phyloP scores from a whole-genome alignment of 2,797 vertebrate genomes.

The Poecilia gillii region DNA sequence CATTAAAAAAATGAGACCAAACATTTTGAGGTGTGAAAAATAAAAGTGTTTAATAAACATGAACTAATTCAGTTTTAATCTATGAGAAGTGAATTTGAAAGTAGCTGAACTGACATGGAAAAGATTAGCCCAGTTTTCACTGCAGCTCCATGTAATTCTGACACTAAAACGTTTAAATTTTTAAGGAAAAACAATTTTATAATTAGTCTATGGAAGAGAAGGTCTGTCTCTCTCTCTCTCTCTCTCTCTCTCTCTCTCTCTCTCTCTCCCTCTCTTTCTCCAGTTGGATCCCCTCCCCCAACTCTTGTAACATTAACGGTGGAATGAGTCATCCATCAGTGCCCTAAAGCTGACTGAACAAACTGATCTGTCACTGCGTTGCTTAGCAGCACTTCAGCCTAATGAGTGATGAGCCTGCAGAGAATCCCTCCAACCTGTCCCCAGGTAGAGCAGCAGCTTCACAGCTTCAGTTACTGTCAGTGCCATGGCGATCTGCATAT shows the following conservation, averaged over 20 bases:
- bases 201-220: not conserved
- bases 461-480: constrained; percentile 35
- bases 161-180: not conserved
- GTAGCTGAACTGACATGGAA: not conserved
- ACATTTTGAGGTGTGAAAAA: not conserved
- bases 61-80: not conserved
- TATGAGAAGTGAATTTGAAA: not conserved
- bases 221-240: not conserved
- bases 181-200: not conserved
- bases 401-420: constrained; percentile 30
- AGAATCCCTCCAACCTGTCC: constrained; percentile 24
- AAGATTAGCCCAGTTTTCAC: not conserved
- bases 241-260: not conserved
- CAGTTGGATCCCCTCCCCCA: not conserved
- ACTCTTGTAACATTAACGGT: constrained; percentile 19
- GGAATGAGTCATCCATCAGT: constrained; percentile 15
- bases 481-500: constrained; percentile 7
- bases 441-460: constrained; percentile 33
- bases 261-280: not conserved
- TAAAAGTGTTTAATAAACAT: not conserved
- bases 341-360: constrained; percentile 18
- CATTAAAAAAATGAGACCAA: not conserved
- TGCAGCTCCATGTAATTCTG: not conserved
- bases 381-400: constrained; percentile 44
- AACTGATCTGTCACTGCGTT: constrained; percentile 43